Base-by-base conservation (phyloP, 92 coral and sea anemone genomes). In the Paramuricea clavata region DNA sequence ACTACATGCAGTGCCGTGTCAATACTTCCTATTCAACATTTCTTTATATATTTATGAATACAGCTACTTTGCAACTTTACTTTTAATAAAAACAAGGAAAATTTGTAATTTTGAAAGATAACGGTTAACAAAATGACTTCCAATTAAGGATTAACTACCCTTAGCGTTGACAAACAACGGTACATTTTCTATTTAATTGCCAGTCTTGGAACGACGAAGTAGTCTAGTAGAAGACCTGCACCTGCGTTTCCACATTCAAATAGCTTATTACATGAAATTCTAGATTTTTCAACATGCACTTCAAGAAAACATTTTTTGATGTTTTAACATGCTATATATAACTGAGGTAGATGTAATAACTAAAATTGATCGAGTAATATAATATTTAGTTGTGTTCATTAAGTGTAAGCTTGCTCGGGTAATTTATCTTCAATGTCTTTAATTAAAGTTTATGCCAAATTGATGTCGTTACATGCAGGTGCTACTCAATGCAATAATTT, bases 371-470 rank as follows among this genome's bases (percentile, higher is more conserved):
- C 72, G 72, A 65, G 72, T 65, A 65, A 65, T 65, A 65, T 65
- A 65, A 65, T 65, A 65, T 65, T 65, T 27, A 65, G 72, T 65
- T 65, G 35, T 33, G 72, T 65, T 65, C 72, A 65, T 65, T 65
- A 65, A 65, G 72, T 65, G 72, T 65, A 65, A 65, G 72, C 72
- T 65, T 65, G 72, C 72, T 65, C 72, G 41, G 72, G 72, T 33
- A 65, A 65, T 65, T 65, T 65, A 65, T 65, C 72, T 76, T 60
- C 47, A 49, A 56, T 76, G 82, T 49, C 82, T 76, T 76, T 76
- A 76, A 76, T 76, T 76, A 76, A 49, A 76, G 67, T 76, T 76
- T 76, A 54, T 76, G 82, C 82, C 50, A 76, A 76, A 52, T 52
- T 49, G 68, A 76, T 25, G 82, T 65, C 62, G 62, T 22, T 41